Conservation (phyloP, 2,113 vertebrate genomes). For the Hystrix brachyura region DNA sequence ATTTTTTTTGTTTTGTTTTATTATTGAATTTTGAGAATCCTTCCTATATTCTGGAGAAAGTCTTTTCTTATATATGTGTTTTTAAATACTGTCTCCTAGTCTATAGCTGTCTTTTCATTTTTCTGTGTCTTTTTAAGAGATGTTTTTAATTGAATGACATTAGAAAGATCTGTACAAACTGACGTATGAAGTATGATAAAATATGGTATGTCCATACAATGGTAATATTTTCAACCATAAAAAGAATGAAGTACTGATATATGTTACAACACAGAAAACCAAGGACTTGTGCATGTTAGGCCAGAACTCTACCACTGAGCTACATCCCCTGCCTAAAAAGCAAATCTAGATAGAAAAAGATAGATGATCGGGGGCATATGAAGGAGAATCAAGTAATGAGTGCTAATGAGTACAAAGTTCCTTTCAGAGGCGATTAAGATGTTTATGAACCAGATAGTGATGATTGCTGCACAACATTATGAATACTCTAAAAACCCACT, state of each 20-base stretch:
- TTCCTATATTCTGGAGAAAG: constrained; percentile 34
- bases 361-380: not conserved
- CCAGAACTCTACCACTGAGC: not conserved
- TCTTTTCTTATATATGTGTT: not conserved
- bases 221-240: constrained; percentile 11
- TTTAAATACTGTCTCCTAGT: not conserved
- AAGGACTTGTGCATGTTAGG: not conserved
- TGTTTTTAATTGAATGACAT: constrained; percentile 4
- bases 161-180: not conserved
- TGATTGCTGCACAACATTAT: not conserved
- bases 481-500: constrained; percentile 6
- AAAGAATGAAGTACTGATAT: not conserved
- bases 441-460: not conserved
- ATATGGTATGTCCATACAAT: not conserved
- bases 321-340: not conserved
- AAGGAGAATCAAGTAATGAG: not conserved
- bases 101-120: not conserved
- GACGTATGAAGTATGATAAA: not conserved
- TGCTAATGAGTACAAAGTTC: not conserved
- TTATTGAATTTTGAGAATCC: not conserved
- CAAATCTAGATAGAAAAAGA: not conserved
- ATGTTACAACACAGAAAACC: not conserved
- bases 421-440: not conserved
- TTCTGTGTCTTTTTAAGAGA: constrained; percentile 12
- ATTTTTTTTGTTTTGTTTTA: not conserved